Base-by-base conservation (phyloP, 2,113 vertebrate species). In the Microcebus tavaratra region DNA sequence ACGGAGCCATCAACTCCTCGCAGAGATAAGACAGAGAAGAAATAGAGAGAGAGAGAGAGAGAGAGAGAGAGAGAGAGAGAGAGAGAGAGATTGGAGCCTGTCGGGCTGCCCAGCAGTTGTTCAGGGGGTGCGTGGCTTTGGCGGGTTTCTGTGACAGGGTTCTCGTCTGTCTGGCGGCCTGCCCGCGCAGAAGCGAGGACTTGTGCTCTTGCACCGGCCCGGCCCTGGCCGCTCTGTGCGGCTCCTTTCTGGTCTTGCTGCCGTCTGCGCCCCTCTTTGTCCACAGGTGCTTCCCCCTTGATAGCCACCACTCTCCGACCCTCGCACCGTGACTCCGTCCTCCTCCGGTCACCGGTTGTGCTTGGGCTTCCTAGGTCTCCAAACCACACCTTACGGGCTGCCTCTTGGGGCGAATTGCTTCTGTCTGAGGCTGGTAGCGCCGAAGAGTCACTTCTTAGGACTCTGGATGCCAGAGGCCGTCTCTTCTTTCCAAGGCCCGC, bases 51-150 rank as follows among this genome's bases (percentile, higher is more conserved):
- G 7, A 45, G 42, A 45, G 48, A 67, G 39, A 23, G 8, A 18
- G 18, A 20, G 11, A 45, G 6, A 45, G 42, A 85, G 8, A 14
- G 15, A 20, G 11, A 45, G 7, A 45, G 42, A 45, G 48, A 67
- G 39, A 23, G 8, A 18, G 18, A 20, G 11, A 45, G 6, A 45
- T n/a, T n/a, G 42, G 48, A 67, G 39, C 18, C n/a, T 3, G 70
- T 18, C 4, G 13, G 55, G 53, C 36, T 36, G 12, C 31, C 29
- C n/a, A 21, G 5, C 1, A 8, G 4, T 20, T 1, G 8, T 48
- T 6, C 3, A 5, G 0, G 39, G 17, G 3, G 18, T 13, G 6
- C 31, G 4, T 17, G 2, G 1, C 20, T 59, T 27, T 11, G 2
- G 8, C 25, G 59, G n/a, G 12, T 72, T 72, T 90, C 17, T 39